phyloP scores from a whole-genome alignment of 2,888 invertebrate genomes.

The Morpho deidamia region DNA sequence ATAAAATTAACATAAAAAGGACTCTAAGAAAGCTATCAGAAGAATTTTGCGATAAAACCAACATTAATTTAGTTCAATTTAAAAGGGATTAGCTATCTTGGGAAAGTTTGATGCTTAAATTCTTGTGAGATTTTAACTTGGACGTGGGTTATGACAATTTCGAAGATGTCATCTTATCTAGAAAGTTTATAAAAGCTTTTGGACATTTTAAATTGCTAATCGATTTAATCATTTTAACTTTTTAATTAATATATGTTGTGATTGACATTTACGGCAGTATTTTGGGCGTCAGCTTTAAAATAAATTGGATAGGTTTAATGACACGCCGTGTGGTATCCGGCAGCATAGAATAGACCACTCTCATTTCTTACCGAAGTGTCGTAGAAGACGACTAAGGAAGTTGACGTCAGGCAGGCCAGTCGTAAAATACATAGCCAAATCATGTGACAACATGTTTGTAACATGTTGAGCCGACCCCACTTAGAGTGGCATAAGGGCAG shows the following conservation, averaged over 20 bases:
- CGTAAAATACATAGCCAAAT: too few relatives aligned
- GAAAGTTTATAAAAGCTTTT: constrained; percentile 7
- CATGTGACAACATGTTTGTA: too few relatives aligned
- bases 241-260: not conserved
- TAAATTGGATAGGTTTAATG: too few relatives aligned
- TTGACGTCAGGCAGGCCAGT: too few relatives aligned
- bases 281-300: not conserved
- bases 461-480: too few relatives aligned
- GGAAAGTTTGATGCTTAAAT: constrained; percentile 20
- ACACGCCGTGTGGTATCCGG: too few relatives aligned
- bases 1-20: constrained; percentile 15
- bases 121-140: constrained; percentile 7
- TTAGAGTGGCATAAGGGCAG: too few relatives aligned
- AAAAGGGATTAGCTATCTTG: constrained; percentile 39
- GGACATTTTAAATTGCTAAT: not conserved
- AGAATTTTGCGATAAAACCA: constrained; percentile 36
- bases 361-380: too few relatives aligned
- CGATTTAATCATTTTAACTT: not conserved
- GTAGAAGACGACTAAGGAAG: too few relatives aligned
- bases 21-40: constrained; percentile 13
- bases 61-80: constrained; percentile 53
- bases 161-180: constrained; percentile 7
- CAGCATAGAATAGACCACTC: too few relatives aligned
- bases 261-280: not conserved
- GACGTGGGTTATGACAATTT: constrained; percentile 7